Evolutionary conservation across 2,797 vertebrate genomes (phyloP).

Genomic region (Gymnoscopelus braueri): DNA sequence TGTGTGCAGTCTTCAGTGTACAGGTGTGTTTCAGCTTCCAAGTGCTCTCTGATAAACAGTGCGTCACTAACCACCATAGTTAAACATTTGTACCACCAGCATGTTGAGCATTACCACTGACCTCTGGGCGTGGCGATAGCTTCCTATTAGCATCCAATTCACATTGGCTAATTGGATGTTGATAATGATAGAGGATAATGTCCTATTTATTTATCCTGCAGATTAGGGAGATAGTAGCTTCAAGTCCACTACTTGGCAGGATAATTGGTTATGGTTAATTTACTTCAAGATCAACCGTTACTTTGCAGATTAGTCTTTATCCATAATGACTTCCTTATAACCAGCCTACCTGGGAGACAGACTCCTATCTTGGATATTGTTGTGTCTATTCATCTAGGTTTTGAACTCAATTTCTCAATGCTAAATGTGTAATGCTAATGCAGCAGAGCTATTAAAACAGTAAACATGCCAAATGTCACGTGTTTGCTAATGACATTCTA

Average conservation of each 20-base stretch:
- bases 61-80: constrained; percentile 57
- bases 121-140: constrained; percentile 40
- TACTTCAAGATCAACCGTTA: constrained; percentile 27
- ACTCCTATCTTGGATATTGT: too few relatives aligned
- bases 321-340: background rate
- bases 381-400: too few relatives aligned
- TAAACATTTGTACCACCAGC: constrained; percentile 42
- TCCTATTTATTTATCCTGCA: constrained; percentile 33
- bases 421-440: too few relatives aligned
- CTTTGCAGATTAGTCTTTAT: constrained; percentile 32
- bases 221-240: constrained; percentile 44
- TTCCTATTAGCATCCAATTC: constrained; percentile 52
- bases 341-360: too few relatives aligned
- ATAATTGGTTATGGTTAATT: constrained; percentile 43
- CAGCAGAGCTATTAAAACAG: too few relatives aligned
- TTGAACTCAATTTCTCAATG: too few relatives aligned
- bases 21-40: constrained; percentile 24
- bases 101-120: constrained; percentile 38
- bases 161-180: constrained; percentile 51
- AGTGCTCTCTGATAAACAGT: constrained; percentile 56
- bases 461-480: background rate
- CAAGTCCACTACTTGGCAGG: constrained; percentile 33
- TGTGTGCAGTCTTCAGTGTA: background rate
- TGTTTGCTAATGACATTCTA: constrained; percentile 25
- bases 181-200: constrained; percentile 39